Percentiles rank a stretch among this genome's conserved stretches.
Evolutionary conservation across 2,888 invertebrate genomes (phyloP).

Genomic region (Cephus rjabovi): DNA sequence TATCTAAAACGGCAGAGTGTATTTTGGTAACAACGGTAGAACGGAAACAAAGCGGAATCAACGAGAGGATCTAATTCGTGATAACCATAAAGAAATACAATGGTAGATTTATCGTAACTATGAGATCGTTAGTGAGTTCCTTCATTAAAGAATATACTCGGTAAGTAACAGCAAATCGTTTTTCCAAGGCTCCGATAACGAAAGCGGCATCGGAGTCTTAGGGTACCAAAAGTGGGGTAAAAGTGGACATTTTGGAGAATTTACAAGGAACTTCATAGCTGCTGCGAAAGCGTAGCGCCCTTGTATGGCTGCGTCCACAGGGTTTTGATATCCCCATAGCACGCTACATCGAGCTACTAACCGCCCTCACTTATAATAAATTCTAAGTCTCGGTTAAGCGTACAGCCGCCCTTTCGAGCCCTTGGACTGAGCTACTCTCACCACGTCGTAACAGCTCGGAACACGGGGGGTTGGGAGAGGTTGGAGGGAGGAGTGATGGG

Average conservation of each 20-base stretch:
- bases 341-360: constrained; percentile 30
- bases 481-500: constrained; percentile 27
- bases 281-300: neutral
- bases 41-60: neutral
- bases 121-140: neutral
- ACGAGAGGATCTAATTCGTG: neutral
- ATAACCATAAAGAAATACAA: neutral
- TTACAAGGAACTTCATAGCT: neutral
- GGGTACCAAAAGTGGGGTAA: neutral
- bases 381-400: constrained; percentile 36
- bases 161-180: neutral
- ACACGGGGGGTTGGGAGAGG: neutral
- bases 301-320: constrained; percentile 12
- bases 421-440: constrained; percentile 3
- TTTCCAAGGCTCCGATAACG: neutral
- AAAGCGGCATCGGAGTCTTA: neutral
- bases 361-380: constrained; percentile 36
- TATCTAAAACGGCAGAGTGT: neutral
- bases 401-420: constrained; percentile 16
- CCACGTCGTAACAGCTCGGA: constrained; percentile 16
- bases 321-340: constrained; percentile 34
- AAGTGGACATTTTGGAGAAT: neutral
- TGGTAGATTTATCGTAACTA: neutral
- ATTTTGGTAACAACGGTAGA: neutral
- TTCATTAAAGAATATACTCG: neutral